A percentile compares a stretch with the other conserved stretches of the same genome.
phyloP scores from a whole-genome alignment of 1,140 invertebrate species.

The Heliconius nattereri region DNA sequence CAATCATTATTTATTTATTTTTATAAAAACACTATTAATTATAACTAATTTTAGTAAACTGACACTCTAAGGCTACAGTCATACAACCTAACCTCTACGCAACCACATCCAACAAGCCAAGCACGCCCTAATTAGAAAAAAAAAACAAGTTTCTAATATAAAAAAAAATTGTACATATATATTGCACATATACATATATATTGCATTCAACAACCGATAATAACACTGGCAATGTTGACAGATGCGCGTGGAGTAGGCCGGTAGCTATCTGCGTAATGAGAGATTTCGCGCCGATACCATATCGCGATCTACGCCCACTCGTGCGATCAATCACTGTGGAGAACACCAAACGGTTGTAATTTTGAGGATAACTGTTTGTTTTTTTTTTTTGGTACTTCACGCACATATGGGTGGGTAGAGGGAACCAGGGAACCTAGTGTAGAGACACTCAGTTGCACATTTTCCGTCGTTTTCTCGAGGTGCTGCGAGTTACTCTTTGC shows the following conservation, averaged over 20 bases:
- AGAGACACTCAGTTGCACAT: no score
- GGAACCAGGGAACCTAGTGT: no score
- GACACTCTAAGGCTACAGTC: no score
- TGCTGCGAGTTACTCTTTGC: no score
- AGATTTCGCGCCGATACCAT: constrained; percentile 52
- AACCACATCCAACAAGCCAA: background rate
- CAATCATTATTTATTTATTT: no score
- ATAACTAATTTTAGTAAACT: no score
- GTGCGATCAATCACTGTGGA: constrained; percentile 2
- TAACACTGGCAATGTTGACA: constrained; percentile 45
- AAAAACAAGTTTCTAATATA: constrained; percentile 7
- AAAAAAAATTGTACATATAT: background rate
- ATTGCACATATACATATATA: background rate
- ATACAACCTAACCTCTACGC: background rate
- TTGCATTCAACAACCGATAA: background rate
- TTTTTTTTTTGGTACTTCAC: no score
- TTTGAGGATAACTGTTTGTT: background rate
- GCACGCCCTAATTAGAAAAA: background rate
- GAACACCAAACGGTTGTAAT: background rate
- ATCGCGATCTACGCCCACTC: constrained; percentile 33
- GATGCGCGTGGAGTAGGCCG: constrained; percentile 46
- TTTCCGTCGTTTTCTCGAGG: no score
- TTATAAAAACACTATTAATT: no score
- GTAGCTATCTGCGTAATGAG: constrained; percentile 66
- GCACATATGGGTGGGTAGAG: no score